A percentile compares a stretch with the other conserved stretches of the same genome.
phyloP scores from a whole-genome alignment of 2,888 invertebrate species.

The Druceiella hillmani region DNA sequence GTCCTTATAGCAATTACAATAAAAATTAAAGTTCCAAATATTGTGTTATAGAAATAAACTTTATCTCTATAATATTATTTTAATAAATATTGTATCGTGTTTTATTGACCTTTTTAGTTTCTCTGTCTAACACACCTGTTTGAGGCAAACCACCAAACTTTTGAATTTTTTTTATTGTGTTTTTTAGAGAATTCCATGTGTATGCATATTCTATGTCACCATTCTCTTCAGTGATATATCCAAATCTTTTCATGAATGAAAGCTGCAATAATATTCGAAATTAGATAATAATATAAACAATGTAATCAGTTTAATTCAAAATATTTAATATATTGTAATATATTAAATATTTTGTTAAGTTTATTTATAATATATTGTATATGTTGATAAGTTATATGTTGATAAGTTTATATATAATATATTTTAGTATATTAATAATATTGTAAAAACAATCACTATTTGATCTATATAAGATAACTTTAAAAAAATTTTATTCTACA shows the following conservation, averaged over 20 bases:
- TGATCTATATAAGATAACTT: too few species aligned
- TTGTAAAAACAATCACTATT: too few species aligned
- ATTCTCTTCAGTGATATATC: slow-evolving; percentile 56
- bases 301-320: too few species aligned
- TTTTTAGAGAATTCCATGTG: slow-evolving; percentile 55
- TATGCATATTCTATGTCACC: slow-evolving; percentile 52
- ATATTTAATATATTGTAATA: too few species aligned
- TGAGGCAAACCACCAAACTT: slow-evolving; percentile 63
- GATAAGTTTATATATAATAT: too few species aligned
- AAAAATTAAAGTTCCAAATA: too few species aligned
- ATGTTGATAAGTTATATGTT: too few species aligned
- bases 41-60: not conserved
- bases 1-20: too few species aligned
- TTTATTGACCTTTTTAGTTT: slow-evolving; percentile 53
- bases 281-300: not conserved
- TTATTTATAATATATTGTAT: too few species aligned
- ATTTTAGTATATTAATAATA: too few species aligned
- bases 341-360: too few species aligned
- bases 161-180: slow-evolving; percentile 63
- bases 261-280: slow-evolving; percentile 36
- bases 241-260: slow-evolving; percentile 63
- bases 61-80: slow-evolving; percentile 8
- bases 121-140: slow-evolving; percentile 62
- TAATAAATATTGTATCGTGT: slow-evolving; percentile 4
- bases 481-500: too few species aligned